Evolutionary conservation across 2,888 invertebrate species (phyloP).

Genomic region (Thera obeliscata): DNA sequence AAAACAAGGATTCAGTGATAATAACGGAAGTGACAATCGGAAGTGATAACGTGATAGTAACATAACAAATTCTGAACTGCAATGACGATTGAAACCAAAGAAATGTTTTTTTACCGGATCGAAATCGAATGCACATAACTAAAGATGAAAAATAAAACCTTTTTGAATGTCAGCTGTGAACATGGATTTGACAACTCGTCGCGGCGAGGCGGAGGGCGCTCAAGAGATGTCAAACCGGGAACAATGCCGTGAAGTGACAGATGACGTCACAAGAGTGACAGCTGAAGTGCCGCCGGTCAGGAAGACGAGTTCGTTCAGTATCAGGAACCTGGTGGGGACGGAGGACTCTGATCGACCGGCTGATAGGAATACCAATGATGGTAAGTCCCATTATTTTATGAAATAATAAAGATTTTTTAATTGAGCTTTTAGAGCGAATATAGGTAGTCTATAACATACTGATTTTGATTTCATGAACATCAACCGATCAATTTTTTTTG

Average conservation of each 20-base stretch:
- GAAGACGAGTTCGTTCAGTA: slow-evolving; percentile 75
- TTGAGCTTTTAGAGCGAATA: no score
- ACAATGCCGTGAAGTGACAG: slow-evolving; percentile 38
- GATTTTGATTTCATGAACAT: no score
- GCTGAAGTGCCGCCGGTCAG: slow-evolving; percentile 61
- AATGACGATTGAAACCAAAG: slow-evolving; percentile 13
- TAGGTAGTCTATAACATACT: no score
- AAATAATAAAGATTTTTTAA: not conserved
- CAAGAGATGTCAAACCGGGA: slow-evolving; percentile 47
- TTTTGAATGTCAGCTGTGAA: slow-evolving; percentile 50
- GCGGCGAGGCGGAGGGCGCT: slow-evolving; percentile 62
- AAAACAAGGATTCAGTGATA: slow-evolving; percentile 38
- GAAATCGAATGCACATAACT: slow-evolving; percentile 30
- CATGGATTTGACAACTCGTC: slow-evolving; percentile 81
- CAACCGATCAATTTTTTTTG: no score
- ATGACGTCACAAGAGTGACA: slow-evolving; percentile 65
- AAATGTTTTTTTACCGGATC: slow-evolving; percentile 42
- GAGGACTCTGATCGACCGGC: slow-evolving; percentile 65
- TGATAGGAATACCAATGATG: slow-evolving; percentile 68
- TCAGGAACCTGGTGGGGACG: slow-evolving; percentile 74
- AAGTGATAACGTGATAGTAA: slow-evolving; percentile 19
- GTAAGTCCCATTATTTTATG: slow-evolving; percentile 52
- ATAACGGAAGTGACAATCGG: slow-evolving; percentile 30
- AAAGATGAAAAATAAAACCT: slow-evolving; percentile 30
- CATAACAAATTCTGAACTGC: not conserved